phyloP scores from a whole-genome alignment of 2,888 invertebrate species.

The Chelonus formosanus region DNA sequence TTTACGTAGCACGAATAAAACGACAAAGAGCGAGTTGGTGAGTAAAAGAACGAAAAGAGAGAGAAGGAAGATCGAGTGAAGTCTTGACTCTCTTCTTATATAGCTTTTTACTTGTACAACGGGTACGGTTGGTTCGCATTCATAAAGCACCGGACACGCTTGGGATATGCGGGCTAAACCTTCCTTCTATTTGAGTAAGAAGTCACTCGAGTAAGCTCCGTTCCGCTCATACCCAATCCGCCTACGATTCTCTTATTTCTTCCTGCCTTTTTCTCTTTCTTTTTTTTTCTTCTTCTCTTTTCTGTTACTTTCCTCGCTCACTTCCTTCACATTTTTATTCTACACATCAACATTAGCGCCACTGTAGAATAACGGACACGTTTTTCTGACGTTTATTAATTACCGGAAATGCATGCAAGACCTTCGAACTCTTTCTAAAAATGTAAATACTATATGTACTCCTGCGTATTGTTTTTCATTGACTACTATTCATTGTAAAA shows the following conservation, averaged over 20 bases:
- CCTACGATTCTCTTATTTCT: constrained; percentile 29
- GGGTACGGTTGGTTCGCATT: constrained; percentile 53
- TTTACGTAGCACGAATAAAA: constrained; percentile 30
- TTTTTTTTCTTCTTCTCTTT: constrained; percentile 33
- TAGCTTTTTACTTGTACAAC: constrained; percentile 29
- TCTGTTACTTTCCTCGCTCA: constrained; percentile 43
- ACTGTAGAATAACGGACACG: no score
- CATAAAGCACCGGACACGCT: constrained; percentile 56
- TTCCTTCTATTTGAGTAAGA: constrained; percentile 1
- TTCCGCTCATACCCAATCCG: constrained; percentile 41
- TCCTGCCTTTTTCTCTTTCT: constrained; percentile 26
- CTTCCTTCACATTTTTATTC: constrained; percentile 39
- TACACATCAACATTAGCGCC: no score
- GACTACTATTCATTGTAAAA: no score
- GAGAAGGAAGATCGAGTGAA: constrained; percentile 34
- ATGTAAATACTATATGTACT: no score
- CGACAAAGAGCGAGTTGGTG: neutral
- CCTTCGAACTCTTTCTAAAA: no score
- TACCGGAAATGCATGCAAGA: no score
- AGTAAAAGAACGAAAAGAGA: constrained; percentile 37
- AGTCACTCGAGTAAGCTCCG: constrained; percentile 39
- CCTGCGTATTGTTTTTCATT: no score
- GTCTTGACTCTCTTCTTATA: neutral
- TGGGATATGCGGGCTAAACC: constrained; percentile 48
- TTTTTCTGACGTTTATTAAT: no score